Conservation (phyloP, 2,888 invertebrate species). For the Agrilus cyanescens region DNA sequence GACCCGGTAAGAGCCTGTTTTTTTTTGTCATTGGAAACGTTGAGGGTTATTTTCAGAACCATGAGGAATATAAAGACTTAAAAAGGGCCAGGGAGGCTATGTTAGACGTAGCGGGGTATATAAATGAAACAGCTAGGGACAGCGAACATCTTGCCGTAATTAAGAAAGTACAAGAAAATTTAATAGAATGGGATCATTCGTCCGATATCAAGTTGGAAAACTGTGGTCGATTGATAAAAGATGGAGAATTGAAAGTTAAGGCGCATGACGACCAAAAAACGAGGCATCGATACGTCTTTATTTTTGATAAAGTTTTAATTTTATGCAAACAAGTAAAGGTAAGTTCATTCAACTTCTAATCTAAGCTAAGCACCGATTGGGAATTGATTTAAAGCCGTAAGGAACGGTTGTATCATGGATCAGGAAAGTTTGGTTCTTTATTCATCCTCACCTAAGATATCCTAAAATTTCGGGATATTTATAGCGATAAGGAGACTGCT, state of each 20-base stretch:
- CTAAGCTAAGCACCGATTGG: no score
- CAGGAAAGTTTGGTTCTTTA: no score
- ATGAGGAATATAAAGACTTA: slow-evolving; percentile 73
- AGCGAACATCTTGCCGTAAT: slow-evolving; percentile 86
- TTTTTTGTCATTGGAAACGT: not conserved
- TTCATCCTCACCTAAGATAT: no score
- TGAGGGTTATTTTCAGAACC: slow-evolving; percentile 41
- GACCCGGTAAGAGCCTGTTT: slow-evolving; percentile 48
- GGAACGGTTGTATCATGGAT: no score
- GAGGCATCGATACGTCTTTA: slow-evolving; percentile 82
- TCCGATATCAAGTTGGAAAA: slow-evolving; percentile 72
- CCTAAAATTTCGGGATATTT: no score
- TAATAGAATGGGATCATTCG: slow-evolving; percentile 71
- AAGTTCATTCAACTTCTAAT: slow-evolving; percentile 22
- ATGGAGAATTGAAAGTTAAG: slow-evolving; percentile 88
- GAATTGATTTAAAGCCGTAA: no score
- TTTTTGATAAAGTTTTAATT: slow-evolving; percentile 95
- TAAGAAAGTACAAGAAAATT: slow-evolving; percentile 79
- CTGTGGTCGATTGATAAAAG: slow-evolving; percentile 83
- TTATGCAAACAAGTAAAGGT: slow-evolving; percentile 79
- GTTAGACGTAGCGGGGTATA: slow-evolving; percentile 93
- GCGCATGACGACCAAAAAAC: slow-evolving; percentile 81
- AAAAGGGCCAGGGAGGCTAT: slow-evolving; percentile 87
- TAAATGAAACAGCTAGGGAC: slow-evolving; percentile 96
- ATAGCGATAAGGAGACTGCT: no score